Base-by-base conservation (phyloP, 1,140 invertebrate species). In the Pectinophora gossypiella region DNA sequence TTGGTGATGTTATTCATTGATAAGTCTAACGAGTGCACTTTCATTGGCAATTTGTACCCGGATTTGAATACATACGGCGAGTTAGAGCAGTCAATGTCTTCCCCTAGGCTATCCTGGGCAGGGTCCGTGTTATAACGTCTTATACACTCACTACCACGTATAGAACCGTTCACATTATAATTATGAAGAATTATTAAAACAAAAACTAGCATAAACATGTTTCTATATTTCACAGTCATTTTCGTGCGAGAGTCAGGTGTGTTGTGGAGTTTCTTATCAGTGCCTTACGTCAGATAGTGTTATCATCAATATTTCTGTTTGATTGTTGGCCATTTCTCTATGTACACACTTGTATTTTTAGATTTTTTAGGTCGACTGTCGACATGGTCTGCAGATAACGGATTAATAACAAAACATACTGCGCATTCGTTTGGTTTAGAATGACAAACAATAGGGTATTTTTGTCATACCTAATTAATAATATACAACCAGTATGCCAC, bases 261-360 rank as follows among this genome's bases (percentile, higher is more conserved):
- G 49, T 40, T n/a, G n/a, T n/a, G n/a, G 51, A 35, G 48, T 27
- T 19, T 45, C 42, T 68, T 75, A 75, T 72, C 67, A 68, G 49
- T 44, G 18, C n/a, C 12, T 19, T 16, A 36, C 15, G 48, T 15
- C 18, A 50, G 61, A 59, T 64, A 64, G 19, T 49, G 58, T 74
- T 81, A 83, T 83, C 77, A 67, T 18, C 59, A 64, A 72, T 75
- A 71, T 44, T 20, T 44, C 19, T 44, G 20, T 56, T 65, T 63
- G 67, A 73, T 79, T 68, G 61, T 71, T 74, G 76, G 76, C 70
- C 74, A 81, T 76, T 84, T 75, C 62, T 58, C 65, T 66, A 48
- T 72, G 58, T 68, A 2, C n/a, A n/a, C n/a, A n/a, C n/a, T n/a
- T n/a, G n/a, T n/a, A n/a, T n/a, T n/a, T n/a, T n/a, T n/a, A n/a